Conservation (phyloP, 2,888 invertebrate species). For the Tethea ocularis region DNA sequence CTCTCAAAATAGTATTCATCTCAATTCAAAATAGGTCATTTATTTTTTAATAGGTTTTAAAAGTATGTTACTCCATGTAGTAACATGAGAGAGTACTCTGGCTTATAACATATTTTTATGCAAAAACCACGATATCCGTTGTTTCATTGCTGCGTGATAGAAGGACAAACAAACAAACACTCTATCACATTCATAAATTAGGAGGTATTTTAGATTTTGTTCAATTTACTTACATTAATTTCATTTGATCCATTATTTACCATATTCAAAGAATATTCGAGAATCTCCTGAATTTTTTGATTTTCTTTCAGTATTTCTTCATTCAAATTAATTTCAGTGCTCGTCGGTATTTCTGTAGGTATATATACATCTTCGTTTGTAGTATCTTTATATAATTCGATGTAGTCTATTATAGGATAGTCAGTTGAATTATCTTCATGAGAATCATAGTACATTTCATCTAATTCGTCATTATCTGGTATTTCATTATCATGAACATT, state of each 20-base stretch:
- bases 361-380: slow-evolving; percentile 59
- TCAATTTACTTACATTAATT: neutral
- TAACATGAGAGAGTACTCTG: too few species aligned
- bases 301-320: slow-evolving; percentile 12
- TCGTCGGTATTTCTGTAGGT: slow-evolving; percentile 31
- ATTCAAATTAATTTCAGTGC: slow-evolving; percentile 3
- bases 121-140: too few species aligned
- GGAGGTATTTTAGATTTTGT: too few species aligned
- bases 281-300: slow-evolving; percentile 18
- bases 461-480: slow-evolving; percentile 30
- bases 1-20: too few species aligned
- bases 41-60: too few species aligned
- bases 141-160: too few species aligned
- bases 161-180: too few species aligned
- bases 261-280: slow-evolving; percentile 14
- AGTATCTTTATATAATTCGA: slow-evolving; percentile 71
- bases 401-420: slow-evolving; percentile 66
- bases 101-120: too few species aligned
- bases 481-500: slow-evolving; percentile 46
- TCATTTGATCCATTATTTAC: slow-evolving; percentile 2
- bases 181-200: too few species aligned
- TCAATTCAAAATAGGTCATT: too few species aligned
- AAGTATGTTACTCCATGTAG: too few species aligned
- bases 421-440: slow-evolving; percentile 62
- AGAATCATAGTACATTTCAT: slow-evolving; percentile 39